Base-by-base conservation (phyloP, 2,888 invertebrate genomes). In the Dermolepida albohirtum region DNA sequence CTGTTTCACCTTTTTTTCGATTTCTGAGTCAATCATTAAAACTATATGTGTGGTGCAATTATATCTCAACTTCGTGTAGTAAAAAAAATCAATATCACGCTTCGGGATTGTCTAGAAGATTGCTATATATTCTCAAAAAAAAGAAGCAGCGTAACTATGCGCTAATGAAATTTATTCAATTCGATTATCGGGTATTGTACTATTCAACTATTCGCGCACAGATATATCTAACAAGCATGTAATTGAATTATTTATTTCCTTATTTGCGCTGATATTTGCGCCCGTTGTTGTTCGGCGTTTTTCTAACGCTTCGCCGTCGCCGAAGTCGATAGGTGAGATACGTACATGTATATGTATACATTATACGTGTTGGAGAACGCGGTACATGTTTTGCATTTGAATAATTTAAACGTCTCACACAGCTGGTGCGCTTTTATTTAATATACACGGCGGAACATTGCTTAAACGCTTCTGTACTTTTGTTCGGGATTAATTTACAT, bases 41-140 rank as follows among this genome's bases (percentile, higher is more conserved):
- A n/a, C 69, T 69, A 69, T 69, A 29, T 66, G 69, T 70, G 69
- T 64, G 66, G 66, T 62, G 64, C 50, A 64, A 68, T 68, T 63
- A 68, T 63, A 17, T 34, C 41, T 59, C 12, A 17, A 10, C 11
- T 44, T 49, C 14, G 5, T 29, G 66, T 62, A 64, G 68, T n/a
- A 50, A 67, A 65, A 75, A 74, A 74, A 75, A 77, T 75, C 71
- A 74, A 72, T 74, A 77, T 76, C 76, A 77, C 76, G 75, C 73
- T 76, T 72, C 67, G 70, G 71, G 70, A 72, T 72, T 73, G 72
- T 73, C 72, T 69, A 66, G 64, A 11, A 66, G 69, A 73, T 74
- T 49, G 29, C 34, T 62, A 47, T 47, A 62, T 47, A 16, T 34
- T 47, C 49, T 34, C 34, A 17, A 44, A 47, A 11, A n/a, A 10